Evolutionary conservation across 2,888 invertebrate genomes (phyloP), one percentile per base, ranked within the genome.

Genomic region (Thymelicus acteon): DNA sequence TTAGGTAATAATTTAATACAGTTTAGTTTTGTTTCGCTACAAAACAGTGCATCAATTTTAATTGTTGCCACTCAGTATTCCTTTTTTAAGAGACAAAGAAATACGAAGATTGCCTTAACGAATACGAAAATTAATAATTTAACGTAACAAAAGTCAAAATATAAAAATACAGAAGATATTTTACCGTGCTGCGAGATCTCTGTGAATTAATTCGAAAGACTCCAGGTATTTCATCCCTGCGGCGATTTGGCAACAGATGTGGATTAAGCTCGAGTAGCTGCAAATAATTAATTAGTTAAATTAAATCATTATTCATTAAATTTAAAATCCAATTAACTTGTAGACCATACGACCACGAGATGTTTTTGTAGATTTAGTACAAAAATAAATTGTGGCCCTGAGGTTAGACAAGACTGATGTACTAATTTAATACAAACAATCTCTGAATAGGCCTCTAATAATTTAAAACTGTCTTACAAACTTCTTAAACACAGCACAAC

Each of bases 221-320:
- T 98, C 98, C 88, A 98, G 95, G 90, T 98, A 98, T 86, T 97
- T 97, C 98, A 98, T 98, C 76, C 98, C 98, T 67, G 97, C 97
- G 74, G 98, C 97, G 80, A 98, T 96, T 93, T 98, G 98, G 71
- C 96, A 96, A 79, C 97, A 96, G 88, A 98, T 96, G 94, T 96
- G 97, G 79, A 98, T 96, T 86, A 97, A 95, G 89, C 96, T 96
- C 80, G 96, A 97, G 88, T 97, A 97, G 86, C 97, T 97, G 95
- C 37, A 95, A 94, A 77, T 79, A 81, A 78, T 31, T 57, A 57
- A 52, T 52, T 15, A 24, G 12, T 24, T 54, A 12, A 54, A 54
- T 31, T 54, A 24, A 24, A 52, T 52, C 49, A 49, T 5, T 19
- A 24, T 2, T 52, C 10, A n/a, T 54, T 8, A 24, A 24, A 8